phyloP scores from a whole-genome alignment of 2,888 invertebrate species.

The Oithona nana region DNA sequence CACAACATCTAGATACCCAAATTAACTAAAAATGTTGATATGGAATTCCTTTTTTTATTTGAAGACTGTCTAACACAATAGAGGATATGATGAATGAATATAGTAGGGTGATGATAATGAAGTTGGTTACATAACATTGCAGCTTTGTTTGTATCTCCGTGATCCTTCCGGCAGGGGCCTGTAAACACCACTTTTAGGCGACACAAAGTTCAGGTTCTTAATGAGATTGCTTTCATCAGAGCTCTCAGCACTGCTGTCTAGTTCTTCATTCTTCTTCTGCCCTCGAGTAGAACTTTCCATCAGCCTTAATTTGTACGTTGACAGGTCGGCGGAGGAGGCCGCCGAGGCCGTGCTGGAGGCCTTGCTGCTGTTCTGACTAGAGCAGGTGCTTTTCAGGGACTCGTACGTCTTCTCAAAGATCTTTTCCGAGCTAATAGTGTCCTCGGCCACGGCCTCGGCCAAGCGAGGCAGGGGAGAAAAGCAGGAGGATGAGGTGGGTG shows the following conservation, averaged over 20 bases:
- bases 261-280: too few species aligned
- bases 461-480: neutral
- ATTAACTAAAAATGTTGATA: too few species aligned
- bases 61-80: too few species aligned
- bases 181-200: conserved; percentile 11
- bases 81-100: neutral
- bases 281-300: neutral
- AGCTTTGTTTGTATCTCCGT: neutral
- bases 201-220: conserved; percentile 12
- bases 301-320: neutral
- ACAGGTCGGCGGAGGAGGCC: neutral
- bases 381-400: neutral
- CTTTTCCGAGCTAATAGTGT: neutral
- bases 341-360: neutral
- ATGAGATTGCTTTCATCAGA: neutral
- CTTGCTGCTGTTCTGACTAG: neutral
- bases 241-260: too few species aligned
- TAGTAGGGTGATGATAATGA: too few species aligned
- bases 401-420: neutral
- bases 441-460: neutral
- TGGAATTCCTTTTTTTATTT: too few species aligned
- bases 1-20: too few species aligned
- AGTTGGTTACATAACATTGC: neutral
- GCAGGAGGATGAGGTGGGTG: neutral
- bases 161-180: neutral